phyloP scores from a whole-genome alignment of 2,113 vertebrate species.

The Halcyon senegalensis region DNA sequence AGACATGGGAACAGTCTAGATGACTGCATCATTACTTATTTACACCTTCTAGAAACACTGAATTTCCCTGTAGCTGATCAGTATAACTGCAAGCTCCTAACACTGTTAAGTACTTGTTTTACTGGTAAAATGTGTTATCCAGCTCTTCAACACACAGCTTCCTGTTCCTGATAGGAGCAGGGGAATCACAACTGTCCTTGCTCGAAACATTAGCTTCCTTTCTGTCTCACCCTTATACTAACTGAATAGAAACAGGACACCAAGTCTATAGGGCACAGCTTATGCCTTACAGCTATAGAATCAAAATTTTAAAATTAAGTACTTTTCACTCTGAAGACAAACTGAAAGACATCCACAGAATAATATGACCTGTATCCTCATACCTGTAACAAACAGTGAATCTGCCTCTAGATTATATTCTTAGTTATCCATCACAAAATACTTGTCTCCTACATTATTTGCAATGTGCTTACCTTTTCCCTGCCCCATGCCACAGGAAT shows the following conservation, averaged over 20 bases:
- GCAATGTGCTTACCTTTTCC: not conserved
- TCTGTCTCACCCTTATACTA: not conserved
- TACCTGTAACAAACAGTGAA: not conserved
- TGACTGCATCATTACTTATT: not conserved
- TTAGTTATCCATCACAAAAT: not conserved
- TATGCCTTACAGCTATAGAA: not conserved
- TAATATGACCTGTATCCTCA: not conserved
- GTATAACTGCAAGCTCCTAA: not conserved
- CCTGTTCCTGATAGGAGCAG: not conserved
- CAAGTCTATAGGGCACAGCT: not conserved
- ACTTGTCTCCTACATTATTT: not conserved
- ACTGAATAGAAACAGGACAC: not conserved
- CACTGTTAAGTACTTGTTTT: not conserved
- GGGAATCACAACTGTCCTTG: not conserved
- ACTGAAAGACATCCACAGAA: not conserved
- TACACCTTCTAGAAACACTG: not conserved
- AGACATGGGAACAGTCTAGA: not conserved
- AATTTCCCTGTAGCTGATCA: not conserved
- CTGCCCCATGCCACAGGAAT: not conserved
- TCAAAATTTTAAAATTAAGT: not conserved
- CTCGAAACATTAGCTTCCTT: not conserved
- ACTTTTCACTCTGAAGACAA: not conserved
- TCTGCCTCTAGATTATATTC: not conserved
- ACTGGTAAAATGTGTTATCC: not conserved
- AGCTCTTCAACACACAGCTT: not conserved